A percentile compares a stretch with the other conserved stretches of the same genome.
These are phyloP conservation scores for Empis livida DNA, from an alignment of 2,888 invertebrate genomes.

Conservation along the genomic window DNA sequence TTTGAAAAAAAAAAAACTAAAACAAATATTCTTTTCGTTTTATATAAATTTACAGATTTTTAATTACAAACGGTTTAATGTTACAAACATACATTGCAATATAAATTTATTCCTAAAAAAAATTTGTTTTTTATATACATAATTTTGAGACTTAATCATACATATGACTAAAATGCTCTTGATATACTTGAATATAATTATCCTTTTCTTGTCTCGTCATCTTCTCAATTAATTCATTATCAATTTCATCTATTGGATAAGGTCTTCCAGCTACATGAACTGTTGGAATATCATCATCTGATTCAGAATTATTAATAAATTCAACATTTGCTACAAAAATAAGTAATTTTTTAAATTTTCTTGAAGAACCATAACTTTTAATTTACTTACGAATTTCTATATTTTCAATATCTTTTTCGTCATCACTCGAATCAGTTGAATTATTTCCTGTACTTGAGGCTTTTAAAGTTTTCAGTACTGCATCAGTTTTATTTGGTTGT, in stretches of 20 bases:
- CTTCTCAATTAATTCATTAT: slow-evolving; percentile 71
- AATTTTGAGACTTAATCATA: slow-evolving; percentile 48
- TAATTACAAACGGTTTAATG: too few species aligned
- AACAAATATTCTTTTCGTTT: too few species aligned
- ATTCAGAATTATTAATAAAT: slow-evolving; percentile 49
- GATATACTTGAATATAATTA: slow-evolving; percentile 84
- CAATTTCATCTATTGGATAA: slow-evolving; percentile 71
- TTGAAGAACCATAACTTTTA: neutral
- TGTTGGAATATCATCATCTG: slow-evolving; percentile 57
- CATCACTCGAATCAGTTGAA: slow-evolving; percentile 69
- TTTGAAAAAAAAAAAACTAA: too few species aligned
- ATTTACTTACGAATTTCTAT: slow-evolving; percentile 46
- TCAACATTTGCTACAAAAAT: slow-evolving; percentile 48
- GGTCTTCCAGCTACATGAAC: slow-evolving; percentile 69
- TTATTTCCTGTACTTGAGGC: slow-evolving; percentile 32
- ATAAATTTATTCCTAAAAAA: neutral
- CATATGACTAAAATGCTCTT: slow-evolving; percentile 85
- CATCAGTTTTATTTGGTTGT: slow-evolving; percentile 42
- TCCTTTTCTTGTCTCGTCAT: slow-evolving; percentile 91
- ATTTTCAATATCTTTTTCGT: slow-evolving; percentile 57
- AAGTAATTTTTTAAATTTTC: slow-evolving; percentile 3
- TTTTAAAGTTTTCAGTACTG: slow-evolving; percentile 33
- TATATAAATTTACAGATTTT: too few species aligned
- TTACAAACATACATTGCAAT: too few species aligned
- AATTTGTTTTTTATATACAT: neutral